Evolutionary conservation across 2,888 invertebrate genomes (phyloP).

Genomic region (Melanotus villosus): DNA sequence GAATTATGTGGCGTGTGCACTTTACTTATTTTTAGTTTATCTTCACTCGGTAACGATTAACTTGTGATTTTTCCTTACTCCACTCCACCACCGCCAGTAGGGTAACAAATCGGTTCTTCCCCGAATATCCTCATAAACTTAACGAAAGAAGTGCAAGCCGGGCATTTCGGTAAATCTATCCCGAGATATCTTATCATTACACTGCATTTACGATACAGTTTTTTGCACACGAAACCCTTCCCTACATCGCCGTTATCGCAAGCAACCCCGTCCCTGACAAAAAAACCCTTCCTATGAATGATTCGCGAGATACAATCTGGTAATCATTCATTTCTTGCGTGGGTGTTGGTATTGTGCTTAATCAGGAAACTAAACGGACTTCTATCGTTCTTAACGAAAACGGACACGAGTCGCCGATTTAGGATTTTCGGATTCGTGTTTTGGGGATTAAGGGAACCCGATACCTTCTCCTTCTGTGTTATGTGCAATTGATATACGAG

Average conservation of each 20-base stretch:
- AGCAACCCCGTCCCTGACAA: constrained; percentile 13
- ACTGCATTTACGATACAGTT: constrained; percentile 35
- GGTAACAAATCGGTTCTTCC: too few species aligned
- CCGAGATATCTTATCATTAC: constrained; percentile 34
- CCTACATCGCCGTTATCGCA: constrained; percentile 10
- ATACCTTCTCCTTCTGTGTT: constrained; percentile 14
- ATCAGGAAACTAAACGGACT: too few species aligned
- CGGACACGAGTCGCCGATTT: not conserved
- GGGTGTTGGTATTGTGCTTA: constrained; percentile 15
- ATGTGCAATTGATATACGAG: constrained; percentile 31
- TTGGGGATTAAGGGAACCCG: constrained; percentile 7
- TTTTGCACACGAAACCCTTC: constrained; percentile 30
- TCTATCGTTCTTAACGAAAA: not conserved
- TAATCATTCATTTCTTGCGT: constrained; percentile 32
- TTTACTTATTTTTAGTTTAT: constrained; percentile 1
- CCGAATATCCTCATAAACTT: too few species aligned
- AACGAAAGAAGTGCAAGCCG: constrained; percentile 18
- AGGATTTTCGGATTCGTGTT: not conserved
- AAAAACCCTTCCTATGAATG: constrained; percentile 29
- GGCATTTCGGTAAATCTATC: constrained; percentile 22
- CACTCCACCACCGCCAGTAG: too few species aligned
- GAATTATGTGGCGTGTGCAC: constrained; percentile 8
- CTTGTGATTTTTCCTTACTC: too few species aligned
- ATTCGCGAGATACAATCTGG: constrained; percentile 18
- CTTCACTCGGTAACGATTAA: not conserved